A percentile compares a stretch with the other conserved stretches of the same genome.
phyloP scores from a whole-genome alignment of 2,888 invertebrate species.

The Syritta pipiens region DNA sequence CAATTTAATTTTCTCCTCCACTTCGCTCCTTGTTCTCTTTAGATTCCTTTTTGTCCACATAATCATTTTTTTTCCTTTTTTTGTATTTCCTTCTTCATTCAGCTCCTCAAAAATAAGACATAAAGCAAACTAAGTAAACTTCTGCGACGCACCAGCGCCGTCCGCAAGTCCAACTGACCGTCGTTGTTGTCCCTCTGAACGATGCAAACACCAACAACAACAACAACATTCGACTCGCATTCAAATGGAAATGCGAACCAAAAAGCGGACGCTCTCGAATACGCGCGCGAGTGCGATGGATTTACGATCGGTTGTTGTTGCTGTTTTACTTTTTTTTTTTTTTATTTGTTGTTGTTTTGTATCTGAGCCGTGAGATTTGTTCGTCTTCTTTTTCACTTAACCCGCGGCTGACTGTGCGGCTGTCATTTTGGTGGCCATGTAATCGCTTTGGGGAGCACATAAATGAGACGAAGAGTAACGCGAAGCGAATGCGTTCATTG shows the following conservation, averaged over 20 bases:
- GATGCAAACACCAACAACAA: background rate
- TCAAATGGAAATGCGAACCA: background rate
- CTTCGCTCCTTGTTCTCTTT: background rate
- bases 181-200: too few species aligned
- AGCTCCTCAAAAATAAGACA: background rate
- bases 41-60: background rate
- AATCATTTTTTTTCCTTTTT: background rate
- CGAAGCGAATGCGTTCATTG: background rate
- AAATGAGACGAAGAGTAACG: background rate
- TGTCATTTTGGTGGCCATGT: background rate
- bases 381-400: background rate
- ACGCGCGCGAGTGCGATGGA: background rate
- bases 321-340: too few species aligned
- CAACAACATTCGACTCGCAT: background rate
- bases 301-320: too few species aligned
- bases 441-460: background rate
- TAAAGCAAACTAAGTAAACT: too few species aligned
- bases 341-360: too few species aligned
- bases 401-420: too few species aligned
- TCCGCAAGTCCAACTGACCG: too few species aligned
- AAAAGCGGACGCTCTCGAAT: background rate
- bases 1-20: background rate
- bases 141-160: too few species aligned
- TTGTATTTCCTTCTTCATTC: background rate
- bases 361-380: background rate